Conservation (phyloP, 2,797 vertebrate genomes). For the Sciaenops ocellatus region DNA sequence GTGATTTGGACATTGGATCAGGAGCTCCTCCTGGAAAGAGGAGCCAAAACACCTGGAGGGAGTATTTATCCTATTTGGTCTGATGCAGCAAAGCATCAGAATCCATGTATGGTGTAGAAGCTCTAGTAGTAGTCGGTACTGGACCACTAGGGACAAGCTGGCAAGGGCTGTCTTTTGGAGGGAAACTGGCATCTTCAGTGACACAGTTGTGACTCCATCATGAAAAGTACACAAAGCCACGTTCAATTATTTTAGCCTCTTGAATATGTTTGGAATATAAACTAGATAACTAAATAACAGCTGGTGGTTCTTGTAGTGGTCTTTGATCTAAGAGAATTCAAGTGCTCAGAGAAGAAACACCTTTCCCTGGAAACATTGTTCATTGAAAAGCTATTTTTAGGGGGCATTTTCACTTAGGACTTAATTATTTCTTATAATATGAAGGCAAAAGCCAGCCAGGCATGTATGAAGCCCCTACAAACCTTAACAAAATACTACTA, state of each 20-base stretch:
- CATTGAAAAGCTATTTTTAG: neutral
- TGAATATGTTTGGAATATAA: slow-evolving; percentile 4
- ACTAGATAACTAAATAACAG: too few species aligned
- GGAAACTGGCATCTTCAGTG: neutral
- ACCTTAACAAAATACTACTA: neutral
- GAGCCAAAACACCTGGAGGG: neutral
- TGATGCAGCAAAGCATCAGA: neutral
- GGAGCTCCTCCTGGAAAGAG: too few species aligned
- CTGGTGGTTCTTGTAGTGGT: neutral
- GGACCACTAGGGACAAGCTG: neutral
- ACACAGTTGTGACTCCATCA: neutral
- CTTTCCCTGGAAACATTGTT: neutral
- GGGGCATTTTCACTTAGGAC: neutral
- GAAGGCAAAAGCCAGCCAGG: neutral
- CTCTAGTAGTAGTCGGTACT: neutral
- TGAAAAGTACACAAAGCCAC: neutral
- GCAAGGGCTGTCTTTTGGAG: neutral
- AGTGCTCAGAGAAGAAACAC: neutral
- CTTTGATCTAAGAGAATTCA: neutral
- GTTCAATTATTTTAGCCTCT: neutral
- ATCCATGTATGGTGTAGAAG: neutral
- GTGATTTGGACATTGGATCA: neutral
- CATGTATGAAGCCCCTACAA: neutral
- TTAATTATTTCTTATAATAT: slow-evolving; percentile 2
- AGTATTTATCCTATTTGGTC: neutral